Evolutionary conservation across 1,140 invertebrate genomes (phyloP).

Genomic region (Araneus ventricosus): DNA sequence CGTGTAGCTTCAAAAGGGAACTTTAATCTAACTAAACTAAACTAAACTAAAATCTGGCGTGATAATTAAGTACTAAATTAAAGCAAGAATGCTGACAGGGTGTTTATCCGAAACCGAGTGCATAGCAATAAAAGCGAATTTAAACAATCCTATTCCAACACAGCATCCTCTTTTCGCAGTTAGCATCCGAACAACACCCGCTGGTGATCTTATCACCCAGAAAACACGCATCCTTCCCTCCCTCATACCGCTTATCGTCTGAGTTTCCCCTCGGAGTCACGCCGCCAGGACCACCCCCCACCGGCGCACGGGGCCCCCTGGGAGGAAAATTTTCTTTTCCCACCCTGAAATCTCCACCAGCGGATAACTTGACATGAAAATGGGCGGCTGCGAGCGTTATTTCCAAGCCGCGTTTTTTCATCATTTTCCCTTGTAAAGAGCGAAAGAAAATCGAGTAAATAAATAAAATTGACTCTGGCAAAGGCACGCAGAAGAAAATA

Average conservation of each 20-base stretch:
- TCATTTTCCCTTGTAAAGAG: background rate
- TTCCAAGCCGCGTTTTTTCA: background rate
- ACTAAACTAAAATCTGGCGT: too few species aligned
- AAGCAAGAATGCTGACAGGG: too few species aligned
- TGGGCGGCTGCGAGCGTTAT: constrained; percentile 47
- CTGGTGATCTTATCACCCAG: background rate
- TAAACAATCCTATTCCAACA: background rate
- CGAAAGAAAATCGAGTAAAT: constrained; percentile 47
- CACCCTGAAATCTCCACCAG: constrained; percentile 27
- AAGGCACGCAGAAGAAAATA: background rate
- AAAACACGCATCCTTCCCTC: background rate
- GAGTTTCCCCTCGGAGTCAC: background rate
- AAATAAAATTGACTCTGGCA: constrained; percentile 49
- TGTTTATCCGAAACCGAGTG: too few species aligned
- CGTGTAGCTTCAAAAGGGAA: too few species aligned
- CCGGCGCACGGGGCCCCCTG: background rate
- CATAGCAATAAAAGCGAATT: too few species aligned
- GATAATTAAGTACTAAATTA: too few species aligned
- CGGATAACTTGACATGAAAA: constrained; percentile 58
- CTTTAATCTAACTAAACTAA: too few species aligned
- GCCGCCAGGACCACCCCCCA: background rate
- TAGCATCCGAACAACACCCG: background rate
- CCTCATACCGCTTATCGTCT: constrained; percentile 33
- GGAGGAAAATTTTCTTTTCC: background rate
- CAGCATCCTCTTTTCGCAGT: background rate